A percentile compares a stretch with the other conserved stretches of the same genome.
These are phyloP conservation scores for Drosophila neutralis DNA, from an alignment of 2,888 invertebrate genomes.

Conservation along the genomic window DNA sequence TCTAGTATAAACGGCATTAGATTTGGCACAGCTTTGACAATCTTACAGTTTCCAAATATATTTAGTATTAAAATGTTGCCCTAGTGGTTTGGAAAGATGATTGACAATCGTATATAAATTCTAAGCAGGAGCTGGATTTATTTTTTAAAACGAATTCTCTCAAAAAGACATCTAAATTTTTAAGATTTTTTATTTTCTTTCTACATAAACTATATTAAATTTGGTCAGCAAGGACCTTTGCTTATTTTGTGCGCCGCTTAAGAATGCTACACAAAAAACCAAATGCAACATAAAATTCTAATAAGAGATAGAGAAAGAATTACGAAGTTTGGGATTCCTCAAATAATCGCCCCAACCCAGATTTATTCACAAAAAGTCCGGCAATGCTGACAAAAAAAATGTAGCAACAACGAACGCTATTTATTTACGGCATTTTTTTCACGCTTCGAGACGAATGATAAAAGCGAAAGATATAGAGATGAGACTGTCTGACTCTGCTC, in stretches of 20 bases:
- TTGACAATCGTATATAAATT: background rate
- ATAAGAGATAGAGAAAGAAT: background rate
- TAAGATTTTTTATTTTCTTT: too few species aligned
- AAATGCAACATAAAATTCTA: background rate
- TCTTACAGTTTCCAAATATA: background rate
- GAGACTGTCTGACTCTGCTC: background rate
- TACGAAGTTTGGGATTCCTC: background rate
- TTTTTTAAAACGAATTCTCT: background rate
- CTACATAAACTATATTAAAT: too few species aligned
- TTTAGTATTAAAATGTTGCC: background rate
- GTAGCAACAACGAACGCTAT: slow-evolving; percentile 42
- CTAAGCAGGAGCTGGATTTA: background rate
- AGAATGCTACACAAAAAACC: background rate
- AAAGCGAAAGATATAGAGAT: slow-evolving; percentile 1
- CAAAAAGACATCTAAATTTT: background rate
- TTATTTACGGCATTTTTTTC: slow-evolving; percentile 62
- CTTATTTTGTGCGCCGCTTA: background rate
- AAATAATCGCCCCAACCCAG: background rate
- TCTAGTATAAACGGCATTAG: background rate
- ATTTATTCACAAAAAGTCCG: slow-evolving; percentile 5
- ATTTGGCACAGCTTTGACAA: background rate
- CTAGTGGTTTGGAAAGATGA: background rate
- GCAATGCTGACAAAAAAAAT: slow-evolving; percentile 40
- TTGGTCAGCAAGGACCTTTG: background rate
- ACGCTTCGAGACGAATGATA: slow-evolving; percentile 37